These are phyloP conservation scores for Sebastes aleutianus DNA, from an alignment of 2,797 vertebrate species.

Conservation along the genomic window DNA sequence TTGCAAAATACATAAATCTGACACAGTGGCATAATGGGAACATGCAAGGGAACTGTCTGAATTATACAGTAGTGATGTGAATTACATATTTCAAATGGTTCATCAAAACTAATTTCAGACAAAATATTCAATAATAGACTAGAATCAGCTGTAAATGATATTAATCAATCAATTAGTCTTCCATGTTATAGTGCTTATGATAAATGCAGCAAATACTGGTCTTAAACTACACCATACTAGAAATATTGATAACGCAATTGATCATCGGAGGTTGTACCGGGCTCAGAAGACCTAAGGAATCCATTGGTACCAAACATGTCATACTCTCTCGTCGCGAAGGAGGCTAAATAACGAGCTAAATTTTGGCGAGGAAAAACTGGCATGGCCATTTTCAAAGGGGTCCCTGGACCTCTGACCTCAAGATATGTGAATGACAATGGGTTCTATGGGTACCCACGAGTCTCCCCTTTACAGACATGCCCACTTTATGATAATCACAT, in stretches of 20 bases:
- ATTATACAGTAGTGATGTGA: background rate
- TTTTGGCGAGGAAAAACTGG: too few species aligned
- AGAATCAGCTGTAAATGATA: background rate
- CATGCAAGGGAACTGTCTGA: background rate
- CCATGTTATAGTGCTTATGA: background rate
- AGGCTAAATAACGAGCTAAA: too few species aligned
- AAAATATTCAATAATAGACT: background rate
- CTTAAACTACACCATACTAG: background rate
- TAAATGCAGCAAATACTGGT: background rate
- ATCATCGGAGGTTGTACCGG: too few species aligned
- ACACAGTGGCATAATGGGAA: background rate
- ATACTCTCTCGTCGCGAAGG: too few species aligned
- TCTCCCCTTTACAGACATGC: too few species aligned
- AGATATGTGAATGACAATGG: too few species aligned
- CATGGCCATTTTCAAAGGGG: too few species aligned
- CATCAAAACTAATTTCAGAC: background rate
- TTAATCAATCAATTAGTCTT: background rate
- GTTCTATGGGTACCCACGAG: too few species aligned
- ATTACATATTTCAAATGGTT: background rate
- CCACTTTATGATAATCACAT: too few species aligned
- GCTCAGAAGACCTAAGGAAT: too few species aligned
- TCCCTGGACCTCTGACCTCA: too few species aligned
- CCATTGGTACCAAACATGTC: too few species aligned
- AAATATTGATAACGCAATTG: background rate
- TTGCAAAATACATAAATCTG: background rate